Percentiles rank a stretch among this genome's conserved stretches.
Conservation (phyloP, 2,113 vertebrate genomes). For the Taurulus bubalis region DNA sequence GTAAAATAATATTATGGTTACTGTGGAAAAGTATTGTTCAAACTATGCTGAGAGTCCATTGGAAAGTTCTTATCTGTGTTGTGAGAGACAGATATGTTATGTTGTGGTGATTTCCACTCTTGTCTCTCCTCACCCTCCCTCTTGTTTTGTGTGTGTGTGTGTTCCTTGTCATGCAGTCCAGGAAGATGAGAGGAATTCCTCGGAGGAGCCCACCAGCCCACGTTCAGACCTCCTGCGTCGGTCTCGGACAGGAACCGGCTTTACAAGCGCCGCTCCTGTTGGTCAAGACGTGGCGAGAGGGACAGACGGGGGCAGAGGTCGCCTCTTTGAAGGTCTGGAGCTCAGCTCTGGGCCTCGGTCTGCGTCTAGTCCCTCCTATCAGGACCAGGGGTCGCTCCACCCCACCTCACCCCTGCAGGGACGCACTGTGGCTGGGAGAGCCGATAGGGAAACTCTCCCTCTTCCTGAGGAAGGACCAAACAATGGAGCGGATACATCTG, state of each 20-base stretch:
- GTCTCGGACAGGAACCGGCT: slow-evolving; percentile 50
- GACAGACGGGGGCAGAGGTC: slow-evolving; percentile 33
- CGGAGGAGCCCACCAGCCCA: slow-evolving; percentile 38
- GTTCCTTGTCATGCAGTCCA: slow-evolving; percentile 71
- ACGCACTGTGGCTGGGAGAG: slow-evolving; percentile 56
- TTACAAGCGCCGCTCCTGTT: slow-evolving; percentile 27
- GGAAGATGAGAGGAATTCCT: slow-evolving; percentile 70
- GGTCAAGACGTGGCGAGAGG: slow-evolving; percentile 25
- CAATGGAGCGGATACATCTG: slow-evolving; percentile 85
- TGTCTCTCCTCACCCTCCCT: slow-evolving; percentile 47
- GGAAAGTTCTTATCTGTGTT: slow-evolving; percentile 64
- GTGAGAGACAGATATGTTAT: slow-evolving; percentile 19
- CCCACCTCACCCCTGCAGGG: slow-evolving; percentile 55
- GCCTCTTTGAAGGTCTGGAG: slow-evolving; percentile 7
- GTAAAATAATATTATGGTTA: slow-evolving; percentile 8
- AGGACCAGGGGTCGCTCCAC: slow-evolving; percentile 15
- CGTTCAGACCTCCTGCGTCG: slow-evolving; percentile 13
- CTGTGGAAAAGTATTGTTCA: slow-evolving; percentile 28
- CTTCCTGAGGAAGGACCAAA: slow-evolving; percentile 84
- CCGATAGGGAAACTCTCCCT: slow-evolving; percentile 75
- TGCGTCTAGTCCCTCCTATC: slow-evolving; percentile 42
- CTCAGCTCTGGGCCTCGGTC: background rate
- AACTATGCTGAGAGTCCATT: slow-evolving; percentile 17
- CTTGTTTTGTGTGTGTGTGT: slow-evolving; percentile 49
- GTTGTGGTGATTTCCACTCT: slow-evolving; percentile 57